Evolutionary conservation across 2,888 invertebrate species (phyloP), one percentile per base, ranked within the genome.

Genomic region (Xylota sylvarum): DNA sequence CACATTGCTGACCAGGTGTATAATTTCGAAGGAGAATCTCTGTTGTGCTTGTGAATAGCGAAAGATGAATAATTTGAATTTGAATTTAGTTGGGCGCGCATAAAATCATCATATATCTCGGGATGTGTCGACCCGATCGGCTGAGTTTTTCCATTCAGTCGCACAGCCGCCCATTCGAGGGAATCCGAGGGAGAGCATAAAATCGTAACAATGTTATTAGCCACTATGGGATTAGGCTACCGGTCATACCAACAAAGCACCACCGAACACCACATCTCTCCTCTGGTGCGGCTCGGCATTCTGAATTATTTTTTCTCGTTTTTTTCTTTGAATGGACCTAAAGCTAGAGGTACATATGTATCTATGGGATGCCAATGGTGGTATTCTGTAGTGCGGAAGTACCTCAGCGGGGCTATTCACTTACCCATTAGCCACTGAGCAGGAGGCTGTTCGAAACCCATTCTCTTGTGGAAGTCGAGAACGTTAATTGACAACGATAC

Each of bases 141-240:
- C 81, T 17, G 76, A 81, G 65, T 81, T 60, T 81, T 81, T 67
- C 72, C 81, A 72, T 85, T 77, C 76, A 72, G 60, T 40, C 14
- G 35, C 35, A 35, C 35, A 35, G 35, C 9, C 32, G 72, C 17
- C 48, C 46, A 35, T 43, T 19, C 43, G 43, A 58, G 30, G 43
- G 58, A 62, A 64, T 82, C 73, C 77, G 43, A 81, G 80, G 74
- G 69, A 82, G 78, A 82, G 83, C 87, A 87, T 87, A 83, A 87
- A 91, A 91, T 92, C 92, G 92, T 92, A 92, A 92, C 91, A 92
- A 92, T 92, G 92, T 92, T 92, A 92, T 92, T 92, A 92, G 91
- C 91, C 91, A 92, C 91, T 91, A 92, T 91, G 89, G 92, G 92
- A 92, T 92, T 92, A 92, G 92, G 92, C 92, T 92, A 92, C 92